Conservation (phyloP, 2,888 invertebrate species). For the Sturmia bella region DNA sequence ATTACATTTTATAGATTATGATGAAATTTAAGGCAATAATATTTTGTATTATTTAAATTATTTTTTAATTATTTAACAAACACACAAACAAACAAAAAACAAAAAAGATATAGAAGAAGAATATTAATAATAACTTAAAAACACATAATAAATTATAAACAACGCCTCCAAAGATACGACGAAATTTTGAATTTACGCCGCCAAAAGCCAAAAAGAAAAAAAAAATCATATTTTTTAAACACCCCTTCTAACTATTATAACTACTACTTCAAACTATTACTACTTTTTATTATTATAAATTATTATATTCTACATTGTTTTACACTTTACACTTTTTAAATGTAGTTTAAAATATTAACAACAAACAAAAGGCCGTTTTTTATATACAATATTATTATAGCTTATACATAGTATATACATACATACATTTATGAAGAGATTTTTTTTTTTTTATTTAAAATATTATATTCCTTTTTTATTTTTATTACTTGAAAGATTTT, state of each 20-base stretch:
- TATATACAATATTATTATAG: conserved; percentile 67
- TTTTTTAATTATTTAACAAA: conserved; percentile 64
- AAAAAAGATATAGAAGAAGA: conserved; percentile 15
- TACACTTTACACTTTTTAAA: conserved; percentile 70
- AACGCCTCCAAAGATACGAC: conserved; percentile 69
- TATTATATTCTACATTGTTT: conserved; percentile 70
- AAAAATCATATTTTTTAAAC: conserved; percentile 67
- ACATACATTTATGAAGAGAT: conserved; percentile 65
- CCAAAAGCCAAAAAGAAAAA: conserved; percentile 70
- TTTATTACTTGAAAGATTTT: conserved; percentile 63
- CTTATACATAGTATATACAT: conserved; percentile 65
- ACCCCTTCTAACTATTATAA: conserved; percentile 64
- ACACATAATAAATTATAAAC: conserved; percentile 64
- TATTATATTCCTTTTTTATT: conserved; percentile 55
- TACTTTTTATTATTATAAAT: conserved; percentile 69
- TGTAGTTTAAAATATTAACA: conserved; percentile 62
- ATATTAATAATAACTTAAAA: neutral
- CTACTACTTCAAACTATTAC: conserved; percentile 57
- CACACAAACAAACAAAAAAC: conserved; percentile 56
- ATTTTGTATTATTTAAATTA: conserved; percentile 71
- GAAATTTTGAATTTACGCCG: conserved; percentile 70
- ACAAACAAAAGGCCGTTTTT: conserved; percentile 63
- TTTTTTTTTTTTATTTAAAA: conserved; percentile 57
- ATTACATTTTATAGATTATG: conserved; percentile 70
- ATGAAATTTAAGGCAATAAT: conserved; percentile 69